Evolutionary conservation across 1,140 invertebrate genomes (phyloP).

Genomic region (Magallana angulata): DNA sequence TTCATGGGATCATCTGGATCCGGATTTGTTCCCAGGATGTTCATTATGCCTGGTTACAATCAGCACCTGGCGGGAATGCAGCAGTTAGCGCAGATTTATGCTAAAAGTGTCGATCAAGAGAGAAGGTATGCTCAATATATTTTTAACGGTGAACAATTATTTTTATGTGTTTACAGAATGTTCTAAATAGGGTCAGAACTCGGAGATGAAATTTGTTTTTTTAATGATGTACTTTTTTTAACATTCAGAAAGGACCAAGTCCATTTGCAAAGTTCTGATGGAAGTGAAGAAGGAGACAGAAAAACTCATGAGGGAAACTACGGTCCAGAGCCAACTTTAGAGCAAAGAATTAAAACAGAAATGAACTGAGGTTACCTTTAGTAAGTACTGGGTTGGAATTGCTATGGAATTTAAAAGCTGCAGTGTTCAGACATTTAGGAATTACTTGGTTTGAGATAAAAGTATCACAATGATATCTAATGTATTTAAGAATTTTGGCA

Average conservation of each 20-base stretch:
- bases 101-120: conserved; percentile 25
- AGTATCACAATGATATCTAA: not conserved
- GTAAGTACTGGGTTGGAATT: not conserved
- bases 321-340: not conserved
- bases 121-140: not conserved
- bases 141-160: too few relatives aligned
- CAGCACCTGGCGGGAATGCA: conserved; percentile 68
- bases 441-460: not conserved
- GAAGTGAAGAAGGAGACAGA: not conserved
- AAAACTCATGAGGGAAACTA: not conserved
- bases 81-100: conserved; percentile 66
- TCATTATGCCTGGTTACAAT: conserved; percentile 60
- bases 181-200: too few relatives aligned
- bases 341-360: conserved; percentile 29
- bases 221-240: not conserved
- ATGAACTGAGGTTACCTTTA: conserved; percentile 11
- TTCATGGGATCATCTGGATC: conserved; percentile 32
- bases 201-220: not conserved
- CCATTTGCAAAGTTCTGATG: not conserved
- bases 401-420: not conserved
- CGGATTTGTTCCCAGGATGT: conserved; percentile 29
- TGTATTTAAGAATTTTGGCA: not conserved
- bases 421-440: not conserved
- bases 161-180: too few relatives aligned
- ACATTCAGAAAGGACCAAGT: conserved; percentile 3